Conservation (phyloP, 2,888 invertebrate species). For the Andrena bicolor region DNA sequence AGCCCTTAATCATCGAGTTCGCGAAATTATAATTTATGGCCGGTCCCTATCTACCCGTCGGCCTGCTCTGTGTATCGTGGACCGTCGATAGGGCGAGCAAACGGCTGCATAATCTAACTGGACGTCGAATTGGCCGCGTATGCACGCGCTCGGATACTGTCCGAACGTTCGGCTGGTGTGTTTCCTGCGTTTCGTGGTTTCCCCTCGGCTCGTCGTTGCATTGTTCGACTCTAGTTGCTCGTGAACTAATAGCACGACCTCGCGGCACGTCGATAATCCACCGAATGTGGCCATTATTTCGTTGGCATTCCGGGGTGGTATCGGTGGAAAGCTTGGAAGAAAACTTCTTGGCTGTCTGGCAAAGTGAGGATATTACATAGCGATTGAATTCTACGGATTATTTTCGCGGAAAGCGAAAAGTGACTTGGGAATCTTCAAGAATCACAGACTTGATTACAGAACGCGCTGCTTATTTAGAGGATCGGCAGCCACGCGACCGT, state of each 20-base stretch:
- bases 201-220: conserved; percentile 23
- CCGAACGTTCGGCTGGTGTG: conserved; percentile 36
- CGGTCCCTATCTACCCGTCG: conserved; percentile 41
- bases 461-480: neutral
- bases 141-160: conserved; percentile 28
- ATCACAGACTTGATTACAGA: too few relatives aligned
- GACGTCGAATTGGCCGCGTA: conserved; percentile 31
- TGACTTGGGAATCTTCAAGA: too few relatives aligned
- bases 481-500: neutral
- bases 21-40: conserved; percentile 70
- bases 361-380: neutral
- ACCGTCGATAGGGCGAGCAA: conserved; percentile 30
- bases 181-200: conserved; percentile 57
- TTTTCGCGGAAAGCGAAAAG: too few relatives aligned
- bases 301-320: conserved; percentile 33
- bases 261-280: conserved; percentile 41
- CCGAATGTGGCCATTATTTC: conserved; percentile 41
- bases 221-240: conserved; percentile 46
- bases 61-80: conserved; percentile 33
- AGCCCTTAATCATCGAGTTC: conserved; percentile 53
- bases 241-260: conserved; percentile 33
- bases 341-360: neutral
- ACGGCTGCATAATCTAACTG: conserved; percentile 62
- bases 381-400: too few relatives aligned
- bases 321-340: conserved; percentile 11